Conservation (phyloP, 2,797 vertebrate genomes). For the Myoxocephalus aenaeus region DNA sequence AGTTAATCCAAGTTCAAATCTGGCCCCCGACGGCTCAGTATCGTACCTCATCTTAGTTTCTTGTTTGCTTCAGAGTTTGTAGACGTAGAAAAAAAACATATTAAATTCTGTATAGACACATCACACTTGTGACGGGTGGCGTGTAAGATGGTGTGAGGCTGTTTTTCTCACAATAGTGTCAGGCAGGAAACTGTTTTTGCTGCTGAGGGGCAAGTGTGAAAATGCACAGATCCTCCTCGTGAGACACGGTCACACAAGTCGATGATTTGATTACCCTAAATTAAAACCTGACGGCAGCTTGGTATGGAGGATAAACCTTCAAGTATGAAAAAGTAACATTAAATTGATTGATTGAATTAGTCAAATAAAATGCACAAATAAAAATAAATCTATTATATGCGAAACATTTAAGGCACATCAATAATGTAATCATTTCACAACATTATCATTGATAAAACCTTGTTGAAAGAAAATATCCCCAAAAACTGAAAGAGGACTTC, state of each 20-base stretch:
- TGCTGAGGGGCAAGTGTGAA: slow-evolving; percentile 28
- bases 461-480: neutral
- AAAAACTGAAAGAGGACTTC: neutral
- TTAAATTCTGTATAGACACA: slow-evolving; percentile 4
- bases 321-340: neutral
- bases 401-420: too few relatives aligned
- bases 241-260: neutral
- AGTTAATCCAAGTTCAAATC: neutral
- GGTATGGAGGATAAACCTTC: neutral
- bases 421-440: neutral
- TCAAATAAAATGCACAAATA: neutral
- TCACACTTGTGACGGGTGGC: neutral
- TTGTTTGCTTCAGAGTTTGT: slow-evolving; percentile 18
- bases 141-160: slow-evolving; percentile 17
- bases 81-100: neutral
- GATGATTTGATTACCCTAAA: neutral
- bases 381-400: too few relatives aligned
- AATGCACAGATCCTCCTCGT: neutral
- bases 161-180: slow-evolving; percentile 22
- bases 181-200: neutral
- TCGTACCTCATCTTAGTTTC: neutral
- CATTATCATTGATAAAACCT: too few relatives aligned
- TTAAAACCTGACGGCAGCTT: neutral
- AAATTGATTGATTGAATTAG: neutral
- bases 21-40: neutral